Evolutionary conservation across 2,888 invertebrate species (phyloP).

Genomic region (Phalera bucephala): DNA sequence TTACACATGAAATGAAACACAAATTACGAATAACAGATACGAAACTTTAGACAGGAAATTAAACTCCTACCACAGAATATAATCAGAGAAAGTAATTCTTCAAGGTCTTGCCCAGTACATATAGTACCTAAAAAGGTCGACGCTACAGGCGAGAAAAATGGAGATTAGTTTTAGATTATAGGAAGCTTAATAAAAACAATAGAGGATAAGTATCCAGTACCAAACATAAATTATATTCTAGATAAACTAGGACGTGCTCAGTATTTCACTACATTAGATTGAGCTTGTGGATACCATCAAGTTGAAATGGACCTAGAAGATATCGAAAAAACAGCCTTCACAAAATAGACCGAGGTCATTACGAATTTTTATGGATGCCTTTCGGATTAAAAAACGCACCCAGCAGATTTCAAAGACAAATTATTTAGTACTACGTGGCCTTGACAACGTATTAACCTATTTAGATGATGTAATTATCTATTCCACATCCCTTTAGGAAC

Average conservation of each 20-base stretch:
- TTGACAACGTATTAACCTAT: conserved; percentile 15
- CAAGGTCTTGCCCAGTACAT: conserved; percentile 4
- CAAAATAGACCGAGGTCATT: conserved; percentile 37
- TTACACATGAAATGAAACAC: conserved; percentile 42
- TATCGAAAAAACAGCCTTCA: conserved; percentile 40
- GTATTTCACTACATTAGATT: too few relatives aligned
- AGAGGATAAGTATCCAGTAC: conserved; percentile 32
- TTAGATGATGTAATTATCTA: not conserved
- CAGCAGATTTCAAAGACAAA: conserved; percentile 40
- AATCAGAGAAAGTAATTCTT: not conserved
- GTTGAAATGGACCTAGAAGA: conserved; percentile 17
- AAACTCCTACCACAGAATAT: conserved; percentile 7
- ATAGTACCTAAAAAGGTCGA: conserved; percentile 8
- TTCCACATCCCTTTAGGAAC: conserved; percentile 7
- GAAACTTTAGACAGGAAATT: not conserved
- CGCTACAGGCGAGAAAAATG: too few relatives aligned
- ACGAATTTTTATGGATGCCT: conserved; percentile 41
- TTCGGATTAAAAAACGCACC: conserved; percentile 42
- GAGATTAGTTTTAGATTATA: too few relatives aligned
- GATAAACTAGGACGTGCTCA: too few relatives aligned
- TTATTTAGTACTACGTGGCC: conserved; percentile 39
- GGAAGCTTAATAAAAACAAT: too few relatives aligned
- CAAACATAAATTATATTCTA: conserved; percentile 28
- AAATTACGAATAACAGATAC: conserved; percentile 29
- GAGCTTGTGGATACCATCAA: conserved; percentile 31